Base-by-base conservation (phyloP, 2,888 invertebrate species). In the Drosophila anomalipes region DNA sequence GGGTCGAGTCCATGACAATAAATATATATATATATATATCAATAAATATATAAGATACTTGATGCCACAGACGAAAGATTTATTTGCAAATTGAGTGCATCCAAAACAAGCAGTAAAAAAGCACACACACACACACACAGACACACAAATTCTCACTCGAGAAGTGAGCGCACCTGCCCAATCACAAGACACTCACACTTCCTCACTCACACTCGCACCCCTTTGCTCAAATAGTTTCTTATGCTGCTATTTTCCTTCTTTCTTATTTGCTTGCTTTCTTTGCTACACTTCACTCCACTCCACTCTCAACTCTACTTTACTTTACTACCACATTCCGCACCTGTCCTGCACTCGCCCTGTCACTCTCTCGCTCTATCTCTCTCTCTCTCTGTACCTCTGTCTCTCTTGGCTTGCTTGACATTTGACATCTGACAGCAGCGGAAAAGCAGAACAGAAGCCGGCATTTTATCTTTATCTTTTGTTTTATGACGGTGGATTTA, bases 1-100 rank as follows among this genome's bases (percentile, higher is more conserved):
- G 60, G 44, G 32, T 74, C 51, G 60, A 78, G 54, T 81, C 39
- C 65, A 71, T 77, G 77, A 78, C 82, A 82, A 78, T 78, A 82
- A 81, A 77, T 47, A 64, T 39, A 39, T 35, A 33, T 33, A 33
- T 33, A 53, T 52, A 26, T 26, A 49, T 57, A 47, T 35, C 64
- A 82, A 82, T 70, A 72, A 78, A 81, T 77, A 44, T 71, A 57
- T 63, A 64, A 81, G 56, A 56, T 58, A 77, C 37, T 44, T 33
- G 77, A 77, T 66, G 41, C 39, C 52, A 62, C 26, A n/a, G 60
- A 57, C 28, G 37, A 56, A n/a, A 26, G 52, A 80, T 16, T 77
- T 81, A 41, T 74, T 77, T 80, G 49, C 65, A 65, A 61, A 56
- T 80, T 52, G 56, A 57, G 28, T 61, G 39, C 59, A 54, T 41